These are phyloP conservation scores for Ichneumoninae sp. DNA, from an alignment of 2,888 invertebrate species.

Conservation along the genomic window DNA sequence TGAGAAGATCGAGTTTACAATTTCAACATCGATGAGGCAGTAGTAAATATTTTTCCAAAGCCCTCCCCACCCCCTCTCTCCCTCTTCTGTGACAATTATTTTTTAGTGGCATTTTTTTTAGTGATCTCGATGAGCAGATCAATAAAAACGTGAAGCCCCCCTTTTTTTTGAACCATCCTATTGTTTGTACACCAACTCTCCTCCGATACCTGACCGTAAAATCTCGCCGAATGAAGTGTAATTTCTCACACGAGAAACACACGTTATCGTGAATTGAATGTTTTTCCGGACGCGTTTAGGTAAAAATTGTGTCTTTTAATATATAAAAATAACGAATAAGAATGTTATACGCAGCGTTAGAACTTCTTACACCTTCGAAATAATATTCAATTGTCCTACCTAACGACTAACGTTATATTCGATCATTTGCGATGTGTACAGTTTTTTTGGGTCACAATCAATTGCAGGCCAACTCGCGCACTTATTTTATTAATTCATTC, in stretches of 20 bases:
- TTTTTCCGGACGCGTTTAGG: neutral
- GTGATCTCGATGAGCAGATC: no score
- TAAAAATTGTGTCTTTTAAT: neutral
- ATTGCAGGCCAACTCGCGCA: conserved; percentile 45
- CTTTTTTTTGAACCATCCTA: neutral
- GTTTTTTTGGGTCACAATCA: conserved; percentile 47
- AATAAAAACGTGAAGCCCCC: no score
- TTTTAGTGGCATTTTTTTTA: no score
- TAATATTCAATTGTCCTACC: conserved; percentile 62
- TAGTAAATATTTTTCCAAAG: no score
- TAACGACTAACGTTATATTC: conserved; percentile 65
- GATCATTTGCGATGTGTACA: conserved; percentile 60
- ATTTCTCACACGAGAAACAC: neutral
- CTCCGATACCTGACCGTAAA: neutral
- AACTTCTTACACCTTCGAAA: conserved; percentile 30
- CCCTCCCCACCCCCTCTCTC: no score
- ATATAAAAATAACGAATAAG: conserved; percentile 11
- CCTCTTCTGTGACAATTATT: no score
- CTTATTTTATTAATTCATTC: conserved; percentile 35
- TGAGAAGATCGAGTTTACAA: no score
- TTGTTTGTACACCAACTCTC: neutral
- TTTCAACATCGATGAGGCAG: no score
- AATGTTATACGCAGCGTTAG: conserved; percentile 18
- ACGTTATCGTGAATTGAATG: neutral
- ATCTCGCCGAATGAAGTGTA: neutral